These are phyloP conservation scores for Manis crassicaudata DNA, from an alignment of 2,797 vertebrate species.

Conservation along the genomic window DNA sequence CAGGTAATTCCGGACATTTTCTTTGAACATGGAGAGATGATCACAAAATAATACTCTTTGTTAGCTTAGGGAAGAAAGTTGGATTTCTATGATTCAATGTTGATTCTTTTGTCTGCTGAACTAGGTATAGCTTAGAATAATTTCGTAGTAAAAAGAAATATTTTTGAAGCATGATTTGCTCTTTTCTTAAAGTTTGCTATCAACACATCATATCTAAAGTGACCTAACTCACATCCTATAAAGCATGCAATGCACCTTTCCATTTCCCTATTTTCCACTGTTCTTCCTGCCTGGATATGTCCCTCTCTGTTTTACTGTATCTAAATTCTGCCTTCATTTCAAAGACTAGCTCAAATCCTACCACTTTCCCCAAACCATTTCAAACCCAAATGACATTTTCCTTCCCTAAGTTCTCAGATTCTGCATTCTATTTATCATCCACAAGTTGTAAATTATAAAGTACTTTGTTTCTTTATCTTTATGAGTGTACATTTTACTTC, in stretches of 20 bases:
- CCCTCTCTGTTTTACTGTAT: not conserved
- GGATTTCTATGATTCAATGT: not conserved
- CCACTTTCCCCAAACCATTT: not conserved
- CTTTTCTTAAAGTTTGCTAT: conserved; percentile 21
- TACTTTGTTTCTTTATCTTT: not conserved
- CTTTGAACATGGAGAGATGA: not conserved
- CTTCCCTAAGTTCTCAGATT: not conserved
- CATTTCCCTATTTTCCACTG: not conserved
- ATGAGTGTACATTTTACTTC: not conserved
- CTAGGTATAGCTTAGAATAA: not conserved
- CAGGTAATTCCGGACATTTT: not conserved
- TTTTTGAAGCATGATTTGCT: not conserved
- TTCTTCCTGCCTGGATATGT: not conserved
- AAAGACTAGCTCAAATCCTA: not conserved
- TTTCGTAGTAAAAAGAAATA: not conserved
- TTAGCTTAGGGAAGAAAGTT: not conserved
- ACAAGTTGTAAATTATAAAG: not conserved
- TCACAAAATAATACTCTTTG: not conserved
- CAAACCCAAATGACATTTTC: not conserved
- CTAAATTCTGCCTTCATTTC: not conserved
- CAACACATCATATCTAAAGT: not conserved
- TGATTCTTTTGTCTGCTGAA: not conserved
- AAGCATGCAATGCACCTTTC: not conserved
- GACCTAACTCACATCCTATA: not conserved
- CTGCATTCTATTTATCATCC: not conserved